Percentiles rank a stretch among this genome's conserved stretches.
Conservation (phyloP, 2,113 vertebrate genomes). For the Petrocephalus microphthalmus region DNA sequence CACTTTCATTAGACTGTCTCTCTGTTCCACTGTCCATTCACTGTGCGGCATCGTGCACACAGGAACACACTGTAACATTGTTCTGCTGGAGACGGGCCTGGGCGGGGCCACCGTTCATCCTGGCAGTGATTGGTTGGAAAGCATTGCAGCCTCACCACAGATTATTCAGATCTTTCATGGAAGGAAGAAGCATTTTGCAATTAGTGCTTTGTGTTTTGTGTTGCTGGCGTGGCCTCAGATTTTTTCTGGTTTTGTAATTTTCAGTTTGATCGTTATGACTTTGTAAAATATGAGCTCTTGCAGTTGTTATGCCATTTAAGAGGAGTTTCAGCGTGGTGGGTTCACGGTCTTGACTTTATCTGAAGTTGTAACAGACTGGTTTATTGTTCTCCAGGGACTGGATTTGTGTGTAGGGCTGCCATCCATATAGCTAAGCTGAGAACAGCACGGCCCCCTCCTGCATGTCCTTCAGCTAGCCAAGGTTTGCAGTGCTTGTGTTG, state of each 20-base stretch:
- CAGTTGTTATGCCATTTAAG: not conserved
- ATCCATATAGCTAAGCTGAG: not conserved
- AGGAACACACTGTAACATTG: slow-evolving; percentile 12
- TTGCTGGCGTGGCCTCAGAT: not conserved
- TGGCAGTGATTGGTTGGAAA: not conserved
- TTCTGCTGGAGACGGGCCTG: not conserved
- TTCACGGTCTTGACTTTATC: not conserved
- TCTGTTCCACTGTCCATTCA: slow-evolving; percentile 16
- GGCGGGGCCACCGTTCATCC: not conserved
- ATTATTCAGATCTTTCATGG: not conserved
- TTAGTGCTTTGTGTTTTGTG: not conserved
- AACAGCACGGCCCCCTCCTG: not conserved
- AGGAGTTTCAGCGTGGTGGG: not conserved
- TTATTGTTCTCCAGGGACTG: not conserved
- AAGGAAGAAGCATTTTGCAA: not conserved
- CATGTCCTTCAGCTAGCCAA: not conserved
- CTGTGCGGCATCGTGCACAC: slow-evolving; percentile 8
- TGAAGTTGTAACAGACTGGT: not conserved
- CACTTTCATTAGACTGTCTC: slow-evolving; percentile 37
- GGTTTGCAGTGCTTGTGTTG: not conserved
- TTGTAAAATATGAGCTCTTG: not conserved
- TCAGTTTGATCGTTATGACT: not conserved
- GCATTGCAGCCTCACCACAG: not conserved
- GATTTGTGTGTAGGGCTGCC: not conserved
- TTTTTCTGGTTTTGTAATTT: not conserved